Percentiles rank a stretch among this genome's conserved stretches.
Evolutionary conservation across 2,113 vertebrate species (phyloP).

Genomic region (Rhynchomys soricoides): DNA sequence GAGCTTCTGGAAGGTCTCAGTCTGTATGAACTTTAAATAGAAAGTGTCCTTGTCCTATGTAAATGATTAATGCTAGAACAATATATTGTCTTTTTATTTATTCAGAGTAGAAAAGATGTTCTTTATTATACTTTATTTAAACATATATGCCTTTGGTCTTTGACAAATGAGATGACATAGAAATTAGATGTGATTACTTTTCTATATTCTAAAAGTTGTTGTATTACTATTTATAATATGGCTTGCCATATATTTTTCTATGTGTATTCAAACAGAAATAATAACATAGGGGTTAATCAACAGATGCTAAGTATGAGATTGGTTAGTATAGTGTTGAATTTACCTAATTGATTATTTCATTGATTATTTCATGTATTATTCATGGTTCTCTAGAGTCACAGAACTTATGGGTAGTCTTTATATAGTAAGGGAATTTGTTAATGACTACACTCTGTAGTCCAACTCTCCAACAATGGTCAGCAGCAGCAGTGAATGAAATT

Average conservation of each 20-base stretch:
- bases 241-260: not conserved
- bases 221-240: not conserved
- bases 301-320: not conserved
- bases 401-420: too few species aligned
- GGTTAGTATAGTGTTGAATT: not conserved
- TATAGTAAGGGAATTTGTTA: too few species aligned
- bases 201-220: not conserved
- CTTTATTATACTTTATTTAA: conserved; percentile 22
- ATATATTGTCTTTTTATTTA: not conserved
- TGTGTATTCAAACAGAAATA: not conserved
- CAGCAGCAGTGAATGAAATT: too few species aligned
- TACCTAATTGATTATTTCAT: not conserved
- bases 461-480: too few species aligned
- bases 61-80: not conserved
- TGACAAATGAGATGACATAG: not conserved
- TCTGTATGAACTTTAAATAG: conserved; percentile 8
- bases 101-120: not conserved
- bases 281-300: not conserved
- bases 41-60: not conserved
- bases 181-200: not conserved
- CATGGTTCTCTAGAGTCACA: too few species aligned
- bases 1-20: not conserved
- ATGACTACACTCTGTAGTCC: too few species aligned
- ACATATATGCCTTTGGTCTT: not conserved
- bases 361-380: too few species aligned